phyloP scores from a whole-genome alignment of 2,888 invertebrate species.

The Ditula angustiorana region DNA sequence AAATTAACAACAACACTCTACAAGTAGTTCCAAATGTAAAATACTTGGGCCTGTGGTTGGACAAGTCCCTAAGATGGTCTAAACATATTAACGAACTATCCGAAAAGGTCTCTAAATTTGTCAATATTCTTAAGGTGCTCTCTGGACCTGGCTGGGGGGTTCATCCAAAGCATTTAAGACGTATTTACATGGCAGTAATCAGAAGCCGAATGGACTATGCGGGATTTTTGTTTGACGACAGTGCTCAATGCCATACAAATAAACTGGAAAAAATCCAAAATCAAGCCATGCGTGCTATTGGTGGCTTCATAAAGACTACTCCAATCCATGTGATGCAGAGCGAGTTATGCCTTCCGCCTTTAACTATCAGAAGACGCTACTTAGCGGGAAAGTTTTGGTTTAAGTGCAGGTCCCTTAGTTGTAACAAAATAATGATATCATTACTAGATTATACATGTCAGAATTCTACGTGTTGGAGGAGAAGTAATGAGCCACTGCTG shows the following conservation, averaged over 20 bases:
- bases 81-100: not conserved
- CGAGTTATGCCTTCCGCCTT: constrained; percentile 5
- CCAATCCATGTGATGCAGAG: constrained; percentile 6
- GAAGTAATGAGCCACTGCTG: not conserved
- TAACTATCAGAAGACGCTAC: constrained; percentile 1
- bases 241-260: not conserved
- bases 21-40: not conserved
- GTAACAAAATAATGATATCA: not conserved
- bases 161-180: constrained; percentile 9
- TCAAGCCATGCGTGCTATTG: not conserved
- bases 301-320: not conserved
- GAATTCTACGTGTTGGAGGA: not conserved
- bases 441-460: not conserved
- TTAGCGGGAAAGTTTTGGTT: not conserved
- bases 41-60: constrained; percentile 3
- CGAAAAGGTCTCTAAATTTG: not conserved
- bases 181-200: no score
- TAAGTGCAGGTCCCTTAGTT: no score
- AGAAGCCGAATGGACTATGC: constrained; percentile 9
- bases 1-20: not conserved
- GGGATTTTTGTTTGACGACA: constrained; percentile 1
- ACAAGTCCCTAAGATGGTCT: not conserved
- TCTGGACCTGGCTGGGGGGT: not conserved
- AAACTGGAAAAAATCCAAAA: constrained; percentile 15
- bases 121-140: not conserved